Evolutionary conservation across 2,888 invertebrate genomes (phyloP), one percentile per base, ranked within the genome.

Genomic region (Embidobia sp.): DNA sequence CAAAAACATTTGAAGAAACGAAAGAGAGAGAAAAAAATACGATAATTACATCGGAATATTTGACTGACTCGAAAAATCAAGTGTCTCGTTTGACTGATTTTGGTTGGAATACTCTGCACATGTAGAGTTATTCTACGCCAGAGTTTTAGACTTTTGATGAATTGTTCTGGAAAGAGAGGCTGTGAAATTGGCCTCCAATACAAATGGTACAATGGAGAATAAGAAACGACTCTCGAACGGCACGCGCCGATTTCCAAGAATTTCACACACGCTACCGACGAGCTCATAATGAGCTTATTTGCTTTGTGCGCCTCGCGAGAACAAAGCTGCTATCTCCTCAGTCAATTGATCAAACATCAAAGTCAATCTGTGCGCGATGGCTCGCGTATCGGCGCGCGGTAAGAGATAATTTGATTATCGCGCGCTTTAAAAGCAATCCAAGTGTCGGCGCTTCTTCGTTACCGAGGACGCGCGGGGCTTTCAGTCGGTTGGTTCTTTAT

Each of bases 271-370:
- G 55, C 18, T n/a, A n/a, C n/a, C n/a, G n/a, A n/a, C n/a, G n/a
- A n/a, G n/a, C n/a, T n/a, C n/a, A 31, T 64, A 51, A 59, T 59
- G 69, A 59, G 53, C 35, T 69, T 49, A 44, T 57, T 40, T 44
- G 31, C 48, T 59, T 59, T 46, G 64, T 51, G 51, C 33, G 40
- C 27, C 19, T 49, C 49, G 49, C 31, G 57, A 48, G 69, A 49
- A 76, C 51, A 66, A 70, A 64, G 57, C 66, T 44, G 35, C 40
- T 40, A 42, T 59, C 76, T 76, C 40, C 33, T 67, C 61, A 48
- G 22, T 13, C 67, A 55, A 77, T 77, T 77, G 37, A 72, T 77
- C 61, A 67, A 67, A 63, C 66, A 72, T 67, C 67, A 77, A 72
- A 77, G 77, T 77, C 72, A 72, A 61, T 59, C 59, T 33, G n/a